Base-by-base conservation (phyloP, 2,113 vertebrate species). In the Pygoscelis adeliae region DNA sequence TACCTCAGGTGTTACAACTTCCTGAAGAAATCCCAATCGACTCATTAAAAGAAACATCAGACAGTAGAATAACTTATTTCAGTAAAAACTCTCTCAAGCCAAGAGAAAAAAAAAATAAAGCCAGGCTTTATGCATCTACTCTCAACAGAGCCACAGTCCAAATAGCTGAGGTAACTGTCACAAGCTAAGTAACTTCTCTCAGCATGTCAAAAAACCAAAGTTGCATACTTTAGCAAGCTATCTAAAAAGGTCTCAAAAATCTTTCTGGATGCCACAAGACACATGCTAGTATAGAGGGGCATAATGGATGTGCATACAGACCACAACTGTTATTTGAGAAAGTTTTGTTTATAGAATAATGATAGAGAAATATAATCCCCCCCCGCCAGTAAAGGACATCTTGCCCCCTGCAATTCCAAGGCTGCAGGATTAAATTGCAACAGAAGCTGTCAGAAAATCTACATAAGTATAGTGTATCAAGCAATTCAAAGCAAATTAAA, bases 401-500 rank as follows among this genome's bases (percentile, higher is more conserved):
- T 69, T 70, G 26, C 21, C 40, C 38, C 11, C 26, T 89, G 10
- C 32, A 71, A 38, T n/a, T 66, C 40, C 44, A 66, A 61, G 23
- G n/a, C 34, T 82, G 22, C 30, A 49, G 26, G 40, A 76, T 7
- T 53, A 73, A 80, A 78, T 5, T 42, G 55, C 49, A 78, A 71
- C 5, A 69, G 10, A 61, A 65, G 14, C 44, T 92, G 26, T 34
- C 14, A 65, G 12, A 59, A 20, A 79, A 80, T 50, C 36, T 59
- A 10, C 0, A 0, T 22, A 58, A 65, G 5, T n/a, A 56, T 27
- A 38, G 14, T 34, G 6, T 46, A 77, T 20, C 8, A 36, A 73
- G 53, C 38, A 73, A 71, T 27, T 50, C 19, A 83, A 85, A 77
- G 29, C 50, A 94, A 93, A 92, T 50, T 58, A 58, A 70, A 90